Conservation (phyloP, 2,797 vertebrate species). For the Sebastes kiyomatsui region DNA sequence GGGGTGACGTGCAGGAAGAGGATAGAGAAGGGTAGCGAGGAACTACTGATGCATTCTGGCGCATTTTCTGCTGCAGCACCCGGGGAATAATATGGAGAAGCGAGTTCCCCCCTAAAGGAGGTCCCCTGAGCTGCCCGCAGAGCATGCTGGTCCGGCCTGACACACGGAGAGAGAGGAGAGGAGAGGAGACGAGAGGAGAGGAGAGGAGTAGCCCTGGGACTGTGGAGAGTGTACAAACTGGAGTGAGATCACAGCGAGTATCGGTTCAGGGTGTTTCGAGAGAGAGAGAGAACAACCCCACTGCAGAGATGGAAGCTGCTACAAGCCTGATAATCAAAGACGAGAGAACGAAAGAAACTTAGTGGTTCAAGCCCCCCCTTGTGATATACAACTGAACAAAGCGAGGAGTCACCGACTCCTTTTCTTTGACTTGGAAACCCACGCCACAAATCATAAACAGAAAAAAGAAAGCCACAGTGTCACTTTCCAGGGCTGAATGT, state of each 20-base stretch:
- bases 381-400: conserved; percentile 22
- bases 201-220: conserved; percentile 14
- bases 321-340: conserved; percentile 38
- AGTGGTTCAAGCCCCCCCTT: background rate
- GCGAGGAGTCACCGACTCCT: background rate
- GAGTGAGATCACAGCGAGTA: conserved; percentile 51
- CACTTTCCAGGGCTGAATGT: background rate
- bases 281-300: conserved; percentile 16
- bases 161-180: background rate
- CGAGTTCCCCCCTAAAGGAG: conserved; percentile 54
- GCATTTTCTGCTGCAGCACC: conserved; percentile 82
- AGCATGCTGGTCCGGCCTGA: conserved; percentile 46
- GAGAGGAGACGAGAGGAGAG: background rate
- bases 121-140: conserved; percentile 58
- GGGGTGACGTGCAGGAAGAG: conserved; percentile 1
- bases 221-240: conserved; percentile 32
- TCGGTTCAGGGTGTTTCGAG: conserved; percentile 23
- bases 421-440: background rate
- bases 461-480: background rate
- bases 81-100: conserved; percentile 71
- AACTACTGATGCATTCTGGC: conserved; percentile 78
- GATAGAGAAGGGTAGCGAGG: conserved; percentile 30
- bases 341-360: background rate
- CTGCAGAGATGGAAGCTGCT: conserved; percentile 33
- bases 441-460: background rate